phyloP scores from a whole-genome alignment of 2,797 vertebrate genomes.

The Arctocebus calabarensis region DNA sequence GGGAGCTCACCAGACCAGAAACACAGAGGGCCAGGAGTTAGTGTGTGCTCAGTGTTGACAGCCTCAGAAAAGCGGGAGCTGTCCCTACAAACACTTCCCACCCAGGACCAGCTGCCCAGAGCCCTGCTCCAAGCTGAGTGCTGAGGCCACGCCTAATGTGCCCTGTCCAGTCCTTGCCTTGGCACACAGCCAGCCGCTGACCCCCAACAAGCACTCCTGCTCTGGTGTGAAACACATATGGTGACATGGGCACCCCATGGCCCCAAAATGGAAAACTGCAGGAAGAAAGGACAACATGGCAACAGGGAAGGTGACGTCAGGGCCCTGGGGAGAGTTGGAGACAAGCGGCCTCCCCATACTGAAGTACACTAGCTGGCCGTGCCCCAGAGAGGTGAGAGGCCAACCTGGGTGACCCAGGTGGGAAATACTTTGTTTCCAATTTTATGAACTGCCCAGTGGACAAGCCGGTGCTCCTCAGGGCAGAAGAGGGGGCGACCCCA shows the following conservation, averaged over 20 bases:
- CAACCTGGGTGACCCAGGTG: not conserved
- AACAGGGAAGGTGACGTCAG: rapidly evolving
- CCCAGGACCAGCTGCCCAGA: not conserved
- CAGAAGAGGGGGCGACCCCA: not conserved
- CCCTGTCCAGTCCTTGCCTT: not conserved
- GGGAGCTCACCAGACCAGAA: too few relatives aligned
- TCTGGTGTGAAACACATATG: not conserved
- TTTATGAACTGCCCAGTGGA: too few relatives aligned
- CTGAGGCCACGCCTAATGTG: not conserved
- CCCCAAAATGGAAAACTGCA: not conserved
- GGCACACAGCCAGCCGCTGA: not conserved
- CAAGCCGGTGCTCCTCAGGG: too few relatives aligned
- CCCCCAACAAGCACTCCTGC: not conserved
- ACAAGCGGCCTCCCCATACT: not conserved
- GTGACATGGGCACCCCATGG: not conserved
- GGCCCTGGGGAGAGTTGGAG: not conserved
- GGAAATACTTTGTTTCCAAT: not conserved
- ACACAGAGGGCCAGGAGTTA: too few relatives aligned
- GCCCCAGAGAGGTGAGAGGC: not conserved
- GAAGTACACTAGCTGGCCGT: not conserved
- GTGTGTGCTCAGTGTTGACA: too few relatives aligned
- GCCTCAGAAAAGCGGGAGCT: not conserved
- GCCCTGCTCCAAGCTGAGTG: not conserved
- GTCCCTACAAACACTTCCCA: not conserved
- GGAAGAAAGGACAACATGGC: constrained; percentile 20